Percentiles rank a stretch among this genome's conserved stretches.
Conservation (phyloP, 37 sponge, comb jelly and placozoan genomes). For the Halichondria panicea region DNA sequence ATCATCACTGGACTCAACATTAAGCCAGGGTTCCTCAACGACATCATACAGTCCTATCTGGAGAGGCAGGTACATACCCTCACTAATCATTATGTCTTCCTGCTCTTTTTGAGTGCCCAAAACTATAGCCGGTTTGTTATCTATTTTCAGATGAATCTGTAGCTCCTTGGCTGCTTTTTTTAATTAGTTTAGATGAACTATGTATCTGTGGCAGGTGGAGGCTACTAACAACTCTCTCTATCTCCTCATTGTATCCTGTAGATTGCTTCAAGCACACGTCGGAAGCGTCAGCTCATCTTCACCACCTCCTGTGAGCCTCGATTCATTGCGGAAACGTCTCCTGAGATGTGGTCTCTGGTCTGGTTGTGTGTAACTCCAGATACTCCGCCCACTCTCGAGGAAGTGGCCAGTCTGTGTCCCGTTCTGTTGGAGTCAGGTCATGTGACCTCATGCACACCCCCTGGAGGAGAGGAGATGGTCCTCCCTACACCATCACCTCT, state of each 20-base stretch:
- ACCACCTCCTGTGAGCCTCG: slow-evolving; percentile 13
- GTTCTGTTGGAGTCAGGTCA: neutral
- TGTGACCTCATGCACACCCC: neutral
- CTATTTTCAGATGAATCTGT: too few relatives aligned
- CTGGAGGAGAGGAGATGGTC: neutral
- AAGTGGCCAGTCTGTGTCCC: neutral
- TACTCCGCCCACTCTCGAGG: neutral
- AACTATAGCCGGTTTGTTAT: too few relatives aligned
- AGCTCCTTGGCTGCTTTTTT: too few relatives aligned
- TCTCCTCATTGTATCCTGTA: too few relatives aligned
- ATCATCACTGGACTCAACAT: too few relatives aligned
- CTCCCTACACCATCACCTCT: neutral
- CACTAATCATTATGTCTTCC: too few relatives aligned
- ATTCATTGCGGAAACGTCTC: neutral
- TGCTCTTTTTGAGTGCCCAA: too few relatives aligned
- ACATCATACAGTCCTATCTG: too few relatives aligned
- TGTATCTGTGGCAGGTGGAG: slow-evolving; percentile 7
- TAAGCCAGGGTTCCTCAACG: too few relatives aligned
- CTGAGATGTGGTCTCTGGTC: neutral
- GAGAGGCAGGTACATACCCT: too few relatives aligned
- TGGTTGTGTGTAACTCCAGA: slow-evolving; percentile 2
- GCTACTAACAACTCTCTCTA: neutral
- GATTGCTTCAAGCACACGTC: too few relatives aligned
- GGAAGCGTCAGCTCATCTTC: neutral
- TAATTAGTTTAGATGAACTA: too few relatives aligned